Base-by-base conservation (phyloP, 2,888 invertebrate genomes). In the Andrena marginata region DNA sequence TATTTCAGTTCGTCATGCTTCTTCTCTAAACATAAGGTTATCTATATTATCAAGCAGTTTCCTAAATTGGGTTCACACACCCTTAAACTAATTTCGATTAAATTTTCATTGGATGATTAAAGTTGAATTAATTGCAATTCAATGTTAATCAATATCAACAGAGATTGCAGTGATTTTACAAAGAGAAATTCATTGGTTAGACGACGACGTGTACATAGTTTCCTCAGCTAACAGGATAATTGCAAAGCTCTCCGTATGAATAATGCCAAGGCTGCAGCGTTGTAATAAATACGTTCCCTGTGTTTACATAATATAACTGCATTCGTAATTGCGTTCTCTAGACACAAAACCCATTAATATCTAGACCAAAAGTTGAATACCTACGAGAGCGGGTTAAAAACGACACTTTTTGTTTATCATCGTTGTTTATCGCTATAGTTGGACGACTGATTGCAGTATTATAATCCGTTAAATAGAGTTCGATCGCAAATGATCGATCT, bases 231-330 rank as follows among this genome's bases (percentile, higher is more conserved):
- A 71, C 3, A n/a, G 63, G 10, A 64, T n/a, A 64, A 35, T 71
- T 69, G 35, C 29, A 35, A 49, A 51, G 59, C 35, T 71, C 56
- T 70, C 42, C 16, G 23, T 23, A 51, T 26, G 16, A 67, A 60
- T 60, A 51, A 49, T 60, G 65, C 51, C 65, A 72, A 77, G 73
- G 72, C 35, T 72, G 23, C 2, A 16, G 29, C n/a, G 4, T 29
- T 33, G 23, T 2, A 49, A 64, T 35, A 49, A 23, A 51, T 26
- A 13, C 23, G 48, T 56, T 49, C 26, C 42, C 48, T 4, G 59
- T 60, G 26, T 62, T 35, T 31, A 16, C 42, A 29, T 42, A 71
- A 64, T 71, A 64, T 20, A 26, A 33, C 48, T 35, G 42, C 29
- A 56, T 10, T 29, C 29, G 7, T 26, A 23, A 29, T 26, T 1